Evolutionary conservation across 1,140 invertebrate genomes (phyloP).

Genomic region (Drosophila ogumai): DNA sequence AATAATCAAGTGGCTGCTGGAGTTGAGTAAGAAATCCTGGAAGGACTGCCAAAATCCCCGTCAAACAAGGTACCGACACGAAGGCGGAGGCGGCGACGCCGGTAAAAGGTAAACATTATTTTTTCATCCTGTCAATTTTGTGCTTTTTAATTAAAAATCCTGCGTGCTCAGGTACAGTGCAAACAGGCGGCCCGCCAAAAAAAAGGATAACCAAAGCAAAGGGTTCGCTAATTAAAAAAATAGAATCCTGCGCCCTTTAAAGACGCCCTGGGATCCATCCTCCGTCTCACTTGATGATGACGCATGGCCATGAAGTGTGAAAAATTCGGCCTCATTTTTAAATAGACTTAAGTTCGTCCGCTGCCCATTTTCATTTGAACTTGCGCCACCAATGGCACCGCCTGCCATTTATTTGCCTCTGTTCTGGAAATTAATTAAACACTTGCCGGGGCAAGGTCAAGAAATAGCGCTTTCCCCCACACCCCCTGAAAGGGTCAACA

Average conservation of each 20-base stretch:
- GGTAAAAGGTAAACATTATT: slow-evolving; percentile 47
- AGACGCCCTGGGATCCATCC: slow-evolving; percentile 20
- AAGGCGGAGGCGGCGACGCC: not conserved
- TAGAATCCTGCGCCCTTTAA: slow-evolving; percentile 55
- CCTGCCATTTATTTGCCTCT: slow-evolving; percentile 55
- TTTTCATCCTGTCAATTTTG: slow-evolving; percentile 57
- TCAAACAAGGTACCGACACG: slow-evolving; percentile 17
- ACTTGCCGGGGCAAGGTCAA: slow-evolving; percentile 52
- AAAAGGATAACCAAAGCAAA: slow-evolving; percentile 42
- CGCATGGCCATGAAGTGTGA: slow-evolving; percentile 58
- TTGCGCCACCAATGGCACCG: slow-evolving; percentile 18
- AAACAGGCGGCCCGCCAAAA: slow-evolving; percentile 28
- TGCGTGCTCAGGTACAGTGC: slow-evolving; percentile 41
- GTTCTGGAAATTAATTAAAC: slow-evolving; percentile 74
- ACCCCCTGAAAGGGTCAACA: slow-evolving; percentile 3
- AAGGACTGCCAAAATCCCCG: slow-evolving; percentile 13
- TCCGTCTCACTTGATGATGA: slow-evolving; percentile 17
- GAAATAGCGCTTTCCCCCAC: slow-evolving; percentile 26
- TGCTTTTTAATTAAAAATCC: slow-evolving; percentile 74
- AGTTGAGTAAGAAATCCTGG: slow-evolving; percentile 28
- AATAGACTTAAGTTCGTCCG: slow-evolving; percentile 55
- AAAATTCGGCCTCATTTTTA: slow-evolving; percentile 72
- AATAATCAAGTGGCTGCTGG: slow-evolving; percentile 35
- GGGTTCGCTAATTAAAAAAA: slow-evolving; percentile 71
- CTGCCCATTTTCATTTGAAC: slow-evolving; percentile 18